Conservation (phyloP, 2,888 invertebrate genomes). For the Meliscaeva auricollis region DNA sequence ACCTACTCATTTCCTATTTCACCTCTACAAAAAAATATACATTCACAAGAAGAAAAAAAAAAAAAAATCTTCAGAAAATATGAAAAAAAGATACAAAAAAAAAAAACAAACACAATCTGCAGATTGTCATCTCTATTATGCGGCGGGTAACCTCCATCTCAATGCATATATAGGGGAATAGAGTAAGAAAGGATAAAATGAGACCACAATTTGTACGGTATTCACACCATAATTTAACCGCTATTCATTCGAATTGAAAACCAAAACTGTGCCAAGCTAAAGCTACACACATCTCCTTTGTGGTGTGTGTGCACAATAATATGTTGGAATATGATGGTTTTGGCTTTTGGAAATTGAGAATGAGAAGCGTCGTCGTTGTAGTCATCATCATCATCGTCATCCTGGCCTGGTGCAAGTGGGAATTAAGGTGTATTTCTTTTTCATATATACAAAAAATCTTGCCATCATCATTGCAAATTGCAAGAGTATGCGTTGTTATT, state of each 20-base stretch:
- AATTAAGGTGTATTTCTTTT: slow-evolving; percentile 55
- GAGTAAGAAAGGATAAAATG: slow-evolving; percentile 70
- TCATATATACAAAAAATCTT: slow-evolving; percentile 12
- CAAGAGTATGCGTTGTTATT: slow-evolving; percentile 67
- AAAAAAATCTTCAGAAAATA: slow-evolving; percentile 10
- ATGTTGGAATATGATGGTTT: slow-evolving; percentile 35
- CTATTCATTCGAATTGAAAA: slow-evolving; percentile 75
- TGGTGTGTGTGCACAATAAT: slow-evolving; percentile 27
- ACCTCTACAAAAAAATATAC: too few species aligned
- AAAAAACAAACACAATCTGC: slow-evolving; percentile 64
- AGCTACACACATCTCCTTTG: slow-evolving; percentile 25
- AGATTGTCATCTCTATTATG: slow-evolving; percentile 76
- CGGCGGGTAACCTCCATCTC: slow-evolving; percentile 65
- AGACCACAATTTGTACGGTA: slow-evolving; percentile 73
- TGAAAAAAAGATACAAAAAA: slow-evolving; percentile 4
- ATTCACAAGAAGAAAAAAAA: too few species aligned
- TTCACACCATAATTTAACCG: slow-evolving; percentile 75
- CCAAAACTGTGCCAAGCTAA: slow-evolving; percentile 72
- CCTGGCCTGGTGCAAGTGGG: slow-evolving; percentile 38
- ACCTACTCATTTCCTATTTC: background rate
- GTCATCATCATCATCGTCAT: slow-evolving; percentile 7
- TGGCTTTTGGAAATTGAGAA: slow-evolving; percentile 28
- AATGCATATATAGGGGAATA: slow-evolving; percentile 33
- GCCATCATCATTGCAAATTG: background rate
- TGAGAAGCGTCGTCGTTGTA: slow-evolving; percentile 3